phyloP scores from a whole-genome alignment of 2,113 vertebrate species.

The Stigmatopora nigra region DNA sequence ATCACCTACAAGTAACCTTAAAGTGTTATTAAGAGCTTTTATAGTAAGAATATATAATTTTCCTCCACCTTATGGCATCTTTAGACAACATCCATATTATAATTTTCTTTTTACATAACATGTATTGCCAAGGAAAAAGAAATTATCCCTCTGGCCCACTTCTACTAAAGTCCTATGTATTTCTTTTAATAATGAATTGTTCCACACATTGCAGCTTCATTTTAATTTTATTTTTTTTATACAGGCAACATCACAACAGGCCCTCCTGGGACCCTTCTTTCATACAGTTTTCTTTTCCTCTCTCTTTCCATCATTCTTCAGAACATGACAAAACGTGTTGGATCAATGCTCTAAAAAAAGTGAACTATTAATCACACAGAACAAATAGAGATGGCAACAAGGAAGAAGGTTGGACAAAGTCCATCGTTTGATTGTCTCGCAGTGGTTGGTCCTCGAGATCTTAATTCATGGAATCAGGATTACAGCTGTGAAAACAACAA shows the following conservation, averaged over 20 bases:
- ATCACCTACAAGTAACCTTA: too few relatives aligned
- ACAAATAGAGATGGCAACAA: constrained; percentile 12
- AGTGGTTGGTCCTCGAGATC: constrained; percentile 31
- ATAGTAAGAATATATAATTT: too few relatives aligned
- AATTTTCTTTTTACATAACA: too few relatives aligned
- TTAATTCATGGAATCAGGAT: constrained; percentile 17
- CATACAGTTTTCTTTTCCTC: constrained; percentile 22
- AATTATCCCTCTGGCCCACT: too few relatives aligned
- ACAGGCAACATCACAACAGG: constrained; percentile 48
- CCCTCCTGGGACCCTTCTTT: constrained; percentile 22
- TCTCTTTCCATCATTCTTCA: constrained; percentile 34
- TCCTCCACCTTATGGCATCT: too few relatives aligned
- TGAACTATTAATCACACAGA: constrained; percentile 40
- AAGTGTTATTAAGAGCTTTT: too few relatives aligned
- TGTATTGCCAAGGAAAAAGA: too few relatives aligned
- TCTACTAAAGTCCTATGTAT: background rate
- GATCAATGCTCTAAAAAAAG: constrained; percentile 48
- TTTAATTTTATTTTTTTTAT: constrained; percentile 52
- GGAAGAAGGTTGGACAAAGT: constrained; percentile 18
- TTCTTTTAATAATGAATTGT: background rate
- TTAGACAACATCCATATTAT: too few relatives aligned
- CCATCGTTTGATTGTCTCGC: constrained; percentile 49
- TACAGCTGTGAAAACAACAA: constrained; percentile 24
- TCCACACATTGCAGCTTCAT: constrained; percentile 1
- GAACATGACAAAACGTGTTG: constrained; percentile 50